Evolutionary conservation across 92 coral and sea anemone genomes (phyloP), one percentile per base, ranked within the genome.

Genomic region (Phenganax subtilis): DNA sequence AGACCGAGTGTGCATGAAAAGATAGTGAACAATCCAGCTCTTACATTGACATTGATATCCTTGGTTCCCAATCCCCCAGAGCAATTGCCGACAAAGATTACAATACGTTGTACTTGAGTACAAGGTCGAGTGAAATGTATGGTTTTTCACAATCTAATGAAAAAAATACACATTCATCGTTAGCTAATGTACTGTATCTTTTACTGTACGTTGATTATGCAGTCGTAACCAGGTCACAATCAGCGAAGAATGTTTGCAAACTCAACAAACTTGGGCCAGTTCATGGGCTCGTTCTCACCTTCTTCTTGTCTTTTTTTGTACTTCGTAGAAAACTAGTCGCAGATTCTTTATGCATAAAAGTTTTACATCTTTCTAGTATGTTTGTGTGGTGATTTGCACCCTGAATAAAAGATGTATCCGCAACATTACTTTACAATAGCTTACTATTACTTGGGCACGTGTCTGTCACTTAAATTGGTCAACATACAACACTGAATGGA

Each of bases 61-160:
- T 87, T 93, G 98, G 83, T 93, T 92, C 20, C 97, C 98, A 75
- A 90, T 87, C 17, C 98, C 98, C 98, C 98, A 94, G 60, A 94
- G 73, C 17, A 94, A 90, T 37, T 88, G 87, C 66, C 86, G 85
- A 82, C 98, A 93, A 61, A 85, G 89, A 84, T 92, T 91, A 80
- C 98, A 93, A 77, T 88, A 91, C 58, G 98, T 93, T 59, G 85
- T 80, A 60, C 85, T 88, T 44, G 94, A 86, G 71, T 91, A 93
- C 57, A 88, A 91, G 7, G 90, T 88, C 69, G 91, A 90, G 60
- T 85, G 87, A 84, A 93, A 88, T 66, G 90, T 88, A 67, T 93
- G 98, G 53, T 87, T 88, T 82, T 87, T 93, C n/a, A 78, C 84
- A 86, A 90, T 67, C 63, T 81, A 82, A 82, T 47, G 71, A 54